Conservation (phyloP, 2,113 vertebrate species). For the Datnioides undecimradiatus region DNA sequence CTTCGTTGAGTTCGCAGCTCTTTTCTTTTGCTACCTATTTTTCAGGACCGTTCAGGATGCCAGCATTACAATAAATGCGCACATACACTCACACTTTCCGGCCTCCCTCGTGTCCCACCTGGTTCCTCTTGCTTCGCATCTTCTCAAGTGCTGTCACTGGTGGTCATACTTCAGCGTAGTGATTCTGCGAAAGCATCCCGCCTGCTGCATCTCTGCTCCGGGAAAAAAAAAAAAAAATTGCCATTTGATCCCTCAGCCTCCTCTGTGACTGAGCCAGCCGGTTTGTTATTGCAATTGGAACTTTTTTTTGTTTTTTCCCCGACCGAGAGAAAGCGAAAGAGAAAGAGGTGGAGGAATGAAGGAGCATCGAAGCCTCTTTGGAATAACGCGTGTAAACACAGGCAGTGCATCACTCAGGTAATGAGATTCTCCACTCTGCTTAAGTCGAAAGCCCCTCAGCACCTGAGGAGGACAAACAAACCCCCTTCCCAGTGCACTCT, state of each 20-base stretch:
- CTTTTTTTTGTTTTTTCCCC: background rate
- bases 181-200: constrained; percentile 22
- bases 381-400: constrained; percentile 65
- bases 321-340: background rate
- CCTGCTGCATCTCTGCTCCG: background rate
- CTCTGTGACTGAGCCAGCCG: background rate
- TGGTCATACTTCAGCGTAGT: constrained; percentile 25
- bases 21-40: background rate
- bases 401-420: constrained; percentile 62
- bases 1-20: background rate
- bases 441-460: constrained; percentile 55
- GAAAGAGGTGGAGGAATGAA: background rate
- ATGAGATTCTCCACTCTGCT: constrained; percentile 69
- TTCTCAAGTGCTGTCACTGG: constrained; percentile 9
- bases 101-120: background rate
- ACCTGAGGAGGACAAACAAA: constrained; percentile 60
- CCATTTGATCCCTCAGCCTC: constrained; percentile 43
- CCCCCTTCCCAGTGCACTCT: background rate
- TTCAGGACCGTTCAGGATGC: background rate
- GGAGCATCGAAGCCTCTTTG: constrained; percentile 35
- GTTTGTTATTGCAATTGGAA: constrained; percentile 52
- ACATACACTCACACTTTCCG: background rate
- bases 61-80: background rate
- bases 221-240: constrained; percentile 35
- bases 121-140: background rate